Base-by-base conservation (phyloP, 1,140 invertebrate species). In the Hydropsyche tenuis region DNA sequence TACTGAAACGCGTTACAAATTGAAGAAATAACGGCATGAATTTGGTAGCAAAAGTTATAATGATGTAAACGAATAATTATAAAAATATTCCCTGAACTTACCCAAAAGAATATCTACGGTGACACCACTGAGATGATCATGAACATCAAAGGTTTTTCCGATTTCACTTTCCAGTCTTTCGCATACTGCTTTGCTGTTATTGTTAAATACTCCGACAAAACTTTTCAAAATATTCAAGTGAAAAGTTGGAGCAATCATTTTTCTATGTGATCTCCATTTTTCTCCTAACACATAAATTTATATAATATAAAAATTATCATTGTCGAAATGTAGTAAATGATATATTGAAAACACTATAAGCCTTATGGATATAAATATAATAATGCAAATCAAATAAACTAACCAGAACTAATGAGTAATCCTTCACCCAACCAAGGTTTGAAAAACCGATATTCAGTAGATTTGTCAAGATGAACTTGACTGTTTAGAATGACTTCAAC, bases 171-270 rank as follows among this genome's bases (percentile, higher is more conserved):
- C 82, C 77, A 98, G 84, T 76, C 90, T 90, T 0, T 89, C 79
- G 0, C 94, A 88, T 0, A 97, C 85, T 48, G 89, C 87, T 25
- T 84, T 82, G 20, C 92, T 90, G 79, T 98, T 95, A 56, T 93
- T 87, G 69, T 96, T 96, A 81, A 98, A 97, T 0, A 94, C 86
- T 0, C 90, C 88, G 1, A 97, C 83, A 79, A 98, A 98, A 22
- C 93, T 92, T 80, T 97, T 94, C 1, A 98, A 82, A 51, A 98
- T 94, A 74, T 92, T 94, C 78, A 96, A 90, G 81, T 98, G 96
- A 83, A 98, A 98, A 0, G 96, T 93, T 0, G 96, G 96, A 0
- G 95, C 96, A 56, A 98, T 91, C 79, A 97, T 88, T 84, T 96
- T 97, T 14, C 96, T 86, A 77, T 96, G 90, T 0, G 85, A 87